Percentiles rank a stretch among this genome's conserved stretches.
phyloP scores from a whole-genome alignment of 2,113 vertebrate genomes.

The Pseudopodoces humilis region DNA sequence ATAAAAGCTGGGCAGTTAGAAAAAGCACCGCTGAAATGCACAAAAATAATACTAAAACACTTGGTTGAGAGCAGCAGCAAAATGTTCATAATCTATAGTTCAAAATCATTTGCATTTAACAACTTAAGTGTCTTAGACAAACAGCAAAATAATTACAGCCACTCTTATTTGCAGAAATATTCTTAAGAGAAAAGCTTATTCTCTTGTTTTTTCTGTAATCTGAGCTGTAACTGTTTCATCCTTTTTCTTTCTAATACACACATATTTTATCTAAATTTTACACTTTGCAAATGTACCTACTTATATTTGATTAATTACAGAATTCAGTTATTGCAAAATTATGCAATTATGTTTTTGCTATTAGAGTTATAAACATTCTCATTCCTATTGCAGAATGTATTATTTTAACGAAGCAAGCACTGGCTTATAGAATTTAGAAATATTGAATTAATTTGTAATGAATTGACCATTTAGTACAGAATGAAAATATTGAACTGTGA shows the following conservation, averaged over 20 bases:
- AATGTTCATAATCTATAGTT: neutral
- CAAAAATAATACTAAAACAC: neutral
- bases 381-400: neutral
- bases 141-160: neutral
- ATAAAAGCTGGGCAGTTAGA: neutral
- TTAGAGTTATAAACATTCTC: neutral
- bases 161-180: neutral
- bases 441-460: slow-evolving; percentile 27
- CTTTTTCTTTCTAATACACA: neutral
- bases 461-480: neutral
- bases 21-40: neutral
- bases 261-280: neutral
- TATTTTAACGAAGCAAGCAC: neutral
- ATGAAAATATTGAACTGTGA: slow-evolving; percentile 5
- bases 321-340: neutral
- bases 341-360: neutral
- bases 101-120: neutral
- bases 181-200: neutral
- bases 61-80: neutral
- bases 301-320: neutral
- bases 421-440: neutral
- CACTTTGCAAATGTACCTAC: neutral
- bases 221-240: neutral
- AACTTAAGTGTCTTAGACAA: neutral
- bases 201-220: neutral